Base-by-base conservation (phyloP, 2,113 vertebrate genomes). In the Ranitomeya variabilis region DNA sequence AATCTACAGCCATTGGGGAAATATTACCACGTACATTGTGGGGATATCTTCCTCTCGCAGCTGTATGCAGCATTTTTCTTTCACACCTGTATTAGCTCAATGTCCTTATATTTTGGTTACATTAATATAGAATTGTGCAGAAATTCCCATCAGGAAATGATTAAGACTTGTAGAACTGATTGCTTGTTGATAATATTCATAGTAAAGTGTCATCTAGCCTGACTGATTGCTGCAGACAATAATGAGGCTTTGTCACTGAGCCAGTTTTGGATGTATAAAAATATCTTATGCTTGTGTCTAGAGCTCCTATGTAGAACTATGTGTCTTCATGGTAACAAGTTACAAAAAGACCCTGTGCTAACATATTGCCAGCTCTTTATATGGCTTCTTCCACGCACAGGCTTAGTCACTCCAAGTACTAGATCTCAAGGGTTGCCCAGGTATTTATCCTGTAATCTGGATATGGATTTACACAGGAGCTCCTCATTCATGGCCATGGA, bases 31-130 rank as follows among this genome's bases (percentile, higher is more conserved):
- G 23, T 15, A 31, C 6, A 19, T 8, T 64, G n/a, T 19, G 2
- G 60, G 45, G 66, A 51, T 85, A 16, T 16, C 18, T 45, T 19
- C 21, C 60, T 18, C 37, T 19, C 19, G 59, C 74, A 86, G 59
- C 45, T 87, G 85, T n/a, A 59, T 26, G 74, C 19, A n/a, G 54
- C n/a, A 45, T 64, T 16, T 37, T 64, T 79, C 9, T 67, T 23
- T 74, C n/a, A 37, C 54, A 77, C 51, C 67, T 86, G 84, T 31
- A 73, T 12, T 62, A 16, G 37, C 31, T 78, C 37, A 86, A 51
- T 76, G 57, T 64, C 78, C 37, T 52, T n/a, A 18, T 18, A 62
- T 59, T 45, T 77, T 73, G 23, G 26, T 37, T 31, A 9, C 13
- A 82, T 82, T n/a, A 60, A 83, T 83, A 52, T 23, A 60, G 23